These are phyloP conservation scores for Ctenosaura bakeri DNA, from an alignment of 2,797 vertebrate genomes.

Conservation along the genomic window DNA sequence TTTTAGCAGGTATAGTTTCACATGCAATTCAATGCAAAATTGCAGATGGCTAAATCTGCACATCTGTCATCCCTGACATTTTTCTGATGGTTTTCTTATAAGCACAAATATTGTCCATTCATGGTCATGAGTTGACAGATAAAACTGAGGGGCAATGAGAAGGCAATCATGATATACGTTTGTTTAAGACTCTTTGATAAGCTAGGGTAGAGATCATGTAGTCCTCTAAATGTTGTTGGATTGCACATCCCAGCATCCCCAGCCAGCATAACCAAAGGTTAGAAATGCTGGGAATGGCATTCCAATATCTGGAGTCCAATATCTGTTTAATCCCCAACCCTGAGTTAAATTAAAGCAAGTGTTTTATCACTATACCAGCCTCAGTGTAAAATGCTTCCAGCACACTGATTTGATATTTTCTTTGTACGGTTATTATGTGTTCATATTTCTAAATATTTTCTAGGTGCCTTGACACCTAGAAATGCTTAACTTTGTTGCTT, in stretches of 20 bases:
- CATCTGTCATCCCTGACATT: not conserved
- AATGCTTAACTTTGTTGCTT: not conserved
- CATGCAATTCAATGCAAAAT: not conserved
- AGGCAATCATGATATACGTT: not conserved
- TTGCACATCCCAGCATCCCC: no score
- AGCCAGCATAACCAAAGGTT: no score
- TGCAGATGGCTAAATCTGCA: not conserved
- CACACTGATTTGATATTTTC: not conserved
- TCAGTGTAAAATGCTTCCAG: not conserved
- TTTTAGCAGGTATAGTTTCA: no score
- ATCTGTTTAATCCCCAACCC: no score
- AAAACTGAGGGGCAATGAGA: not conserved
- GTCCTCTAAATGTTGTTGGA: no score
- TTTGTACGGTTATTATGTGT: not conserved
- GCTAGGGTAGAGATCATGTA: not conserved
- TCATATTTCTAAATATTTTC: conserved; percentile 19
- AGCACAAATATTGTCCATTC: not conserved
- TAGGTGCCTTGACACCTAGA: not conserved
- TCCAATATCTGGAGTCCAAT: no score
- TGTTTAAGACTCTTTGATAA: not conserved
- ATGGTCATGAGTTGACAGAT: not conserved
- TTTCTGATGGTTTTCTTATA: not conserved
- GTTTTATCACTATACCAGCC: not conserved
- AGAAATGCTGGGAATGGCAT: no score
- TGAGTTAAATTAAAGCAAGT: not conserved